Evolutionary conservation across 2,888 invertebrate genomes (phyloP), one percentile per base, ranked within the genome.

Genomic region (Lasioglossum lativentre): DNA sequence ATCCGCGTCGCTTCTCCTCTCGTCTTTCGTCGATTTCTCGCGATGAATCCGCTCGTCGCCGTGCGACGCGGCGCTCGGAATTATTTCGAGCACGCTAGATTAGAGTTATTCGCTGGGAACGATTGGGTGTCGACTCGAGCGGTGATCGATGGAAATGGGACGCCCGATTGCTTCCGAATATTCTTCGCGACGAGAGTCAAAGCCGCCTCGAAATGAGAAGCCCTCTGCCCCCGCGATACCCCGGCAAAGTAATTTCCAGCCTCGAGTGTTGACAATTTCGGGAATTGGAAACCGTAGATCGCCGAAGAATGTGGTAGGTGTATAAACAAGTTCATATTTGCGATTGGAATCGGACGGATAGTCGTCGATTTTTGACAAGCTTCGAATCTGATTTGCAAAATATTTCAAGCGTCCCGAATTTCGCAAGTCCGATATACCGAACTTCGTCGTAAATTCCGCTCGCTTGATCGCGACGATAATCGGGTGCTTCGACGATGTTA

Each of bases 1-100:
- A 78, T 78, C 80, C 80, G 42, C 71, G 71, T 59, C 52, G 40
- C 70, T 38, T n/a, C 40, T 42, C 68, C 19, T 38, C 68, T 38
- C 68, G 38, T 63, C 63, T 63, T n/a, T 56, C 68, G 38, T 63
- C 63, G 30, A 34, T 30, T 30, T 40, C 70, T n/a, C 70, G 73
- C 27, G 73, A 74, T 56, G 38, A 73, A 73, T 47, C 34, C 72
- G 27, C 27, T 42, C 45, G 63, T 34, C 52, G 14, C 47, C 40
- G 30, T 2, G 66, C 30, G 34, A 66, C 68, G 23, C 34, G 68
- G 38, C 27, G 38, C 73, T 30, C 34, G 80, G 59, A 87, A 86
- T 86, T 87, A 87, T 86, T 82, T 86, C 79, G 82, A 79, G 70
- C 73, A 74, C 76, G 85, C 68, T 83, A 81, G 87, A 85, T 89